Evolutionary conservation across 2,888 invertebrate species (phyloP), one percentile per base, ranked within the genome.

Genomic region (Petrolisthes cinctipes): DNA sequence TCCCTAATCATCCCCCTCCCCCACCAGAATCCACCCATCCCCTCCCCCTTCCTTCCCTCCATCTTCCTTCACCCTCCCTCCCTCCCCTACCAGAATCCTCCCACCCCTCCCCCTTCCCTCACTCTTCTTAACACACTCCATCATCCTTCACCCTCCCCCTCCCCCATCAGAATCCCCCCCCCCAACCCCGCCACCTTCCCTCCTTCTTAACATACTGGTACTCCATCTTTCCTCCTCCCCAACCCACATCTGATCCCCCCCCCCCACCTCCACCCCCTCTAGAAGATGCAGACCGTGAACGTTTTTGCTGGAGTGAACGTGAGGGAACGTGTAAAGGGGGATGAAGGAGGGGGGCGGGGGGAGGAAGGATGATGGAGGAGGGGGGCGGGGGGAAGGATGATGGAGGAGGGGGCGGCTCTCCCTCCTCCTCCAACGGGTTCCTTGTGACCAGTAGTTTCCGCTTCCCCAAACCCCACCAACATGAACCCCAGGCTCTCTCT

Each of bases 261-360:
- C 37, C 37, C 78, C 37, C 51, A 78, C 5, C 17, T 37, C 51
- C 6, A 9, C 17, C 23, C 37, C 53, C 17, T 17, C 61, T 61
- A 61, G 9, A 9, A 9, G 20, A n/a, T 11, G 14, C 17, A n/a
- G 71, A 71, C 17, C 6, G 17, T 11, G 20, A 71, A 71, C 71
- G 14, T 71, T 71, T 71, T 71, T 71, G 71, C n/a, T 14, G 71
- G 17, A 6, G 71, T n/a, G 71, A 71, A 71, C 71, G 71, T 71
- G 20, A 71, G 20, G 71, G 71, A 71, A 71, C 71, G 71, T 71
- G 71, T 11, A 71, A 5, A 71, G 6, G 20, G 37, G 51, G 37
- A 51, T 20, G 73, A 73, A 20, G 73, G 23, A 20, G 7, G 7
- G 20, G 23, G 11, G 17, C 73, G 73, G 61, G 61, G 61, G 61